These are phyloP conservation scores for Macaria notata DNA, from an alignment of 2,888 invertebrate genomes.

Conservation along the genomic window DNA sequence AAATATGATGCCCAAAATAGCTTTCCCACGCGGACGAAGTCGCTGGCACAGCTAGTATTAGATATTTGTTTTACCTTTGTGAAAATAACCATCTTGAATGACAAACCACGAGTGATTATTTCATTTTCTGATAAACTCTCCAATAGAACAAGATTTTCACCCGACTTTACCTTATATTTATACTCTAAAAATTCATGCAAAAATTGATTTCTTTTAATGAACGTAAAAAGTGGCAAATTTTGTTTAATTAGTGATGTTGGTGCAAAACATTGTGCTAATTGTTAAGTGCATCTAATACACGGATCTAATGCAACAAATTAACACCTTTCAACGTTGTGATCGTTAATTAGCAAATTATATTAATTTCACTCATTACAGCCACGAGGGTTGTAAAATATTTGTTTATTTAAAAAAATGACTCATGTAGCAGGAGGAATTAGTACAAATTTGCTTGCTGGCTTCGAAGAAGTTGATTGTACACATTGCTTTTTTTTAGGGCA, in stretches of 20 bases:
- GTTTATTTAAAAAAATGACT: too few species aligned
- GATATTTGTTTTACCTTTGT: neutral
- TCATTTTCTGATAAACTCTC: neutral
- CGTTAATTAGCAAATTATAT: neutral
- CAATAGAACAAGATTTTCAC: neutral
- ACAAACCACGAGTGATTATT: neutral
- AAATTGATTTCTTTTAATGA: conserved; percentile 26
- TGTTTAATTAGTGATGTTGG: neutral
- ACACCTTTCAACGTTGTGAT: conserved; percentile 8
- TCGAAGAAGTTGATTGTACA: too few species aligned
- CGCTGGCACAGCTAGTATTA: too few species aligned
- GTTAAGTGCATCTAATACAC: conserved; percentile 15
- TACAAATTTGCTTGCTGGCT: too few species aligned
- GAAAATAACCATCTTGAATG: neutral
- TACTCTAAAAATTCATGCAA: conserved; percentile 22
- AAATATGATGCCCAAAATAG: too few species aligned
- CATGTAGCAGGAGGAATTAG: too few species aligned
- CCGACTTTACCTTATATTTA: conserved; percentile 3
- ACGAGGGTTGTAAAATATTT: too few species aligned
- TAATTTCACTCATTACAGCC: neutral
- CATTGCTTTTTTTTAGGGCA: too few species aligned
- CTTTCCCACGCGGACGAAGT: too few species aligned
- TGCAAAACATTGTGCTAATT: conserved; percentile 6
- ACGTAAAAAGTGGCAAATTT: conserved; percentile 14
- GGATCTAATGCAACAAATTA: conserved; percentile 17